A percentile compares a stretch with the other conserved stretches of the same genome.
Conservation (phyloP, 2,888 invertebrate species). For the Sycophila texana region DNA sequence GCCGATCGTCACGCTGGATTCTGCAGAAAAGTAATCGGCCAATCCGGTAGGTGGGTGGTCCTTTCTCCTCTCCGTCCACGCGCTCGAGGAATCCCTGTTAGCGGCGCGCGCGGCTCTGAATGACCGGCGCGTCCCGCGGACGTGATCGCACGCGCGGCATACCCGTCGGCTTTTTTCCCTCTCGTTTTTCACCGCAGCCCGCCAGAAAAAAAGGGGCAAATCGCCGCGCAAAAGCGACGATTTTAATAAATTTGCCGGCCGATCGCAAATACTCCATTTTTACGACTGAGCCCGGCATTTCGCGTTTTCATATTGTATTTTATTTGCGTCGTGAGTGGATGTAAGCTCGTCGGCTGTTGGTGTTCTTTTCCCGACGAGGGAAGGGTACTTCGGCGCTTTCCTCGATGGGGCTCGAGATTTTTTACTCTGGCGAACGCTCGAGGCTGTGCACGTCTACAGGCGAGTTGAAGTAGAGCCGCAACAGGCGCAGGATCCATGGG, state of each 20-base stretch:
- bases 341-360: background rate
- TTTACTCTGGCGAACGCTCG: no score
- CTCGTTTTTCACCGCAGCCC: background rate
- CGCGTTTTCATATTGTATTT: constrained; percentile 13
- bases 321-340: background rate
- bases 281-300: constrained; percentile 22
- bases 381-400: background rate
- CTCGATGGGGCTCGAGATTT: background rate
- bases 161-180: background rate
- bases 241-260: constrained; percentile 41
- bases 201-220: background rate
- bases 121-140: constrained; percentile 70
- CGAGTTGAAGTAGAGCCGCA: no score
- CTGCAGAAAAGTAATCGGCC: constrained; percentile 61
- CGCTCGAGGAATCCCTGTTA: constrained; percentile 31
- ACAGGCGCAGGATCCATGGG: background rate
- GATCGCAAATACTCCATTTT: constrained; percentile 31
- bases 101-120: constrained; percentile 63
- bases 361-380: background rate
- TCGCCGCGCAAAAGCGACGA: constrained; percentile 12
- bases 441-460: no score
- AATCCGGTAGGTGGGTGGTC: constrained; percentile 70
- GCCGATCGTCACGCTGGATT: constrained; percentile 44
- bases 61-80: constrained; percentile 21
- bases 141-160: constrained; percentile 60